These are phyloP conservation scores for Eriocheir sinensis DNA, from an alignment of 1,140 invertebrate species.

Conservation along the genomic window DNA sequence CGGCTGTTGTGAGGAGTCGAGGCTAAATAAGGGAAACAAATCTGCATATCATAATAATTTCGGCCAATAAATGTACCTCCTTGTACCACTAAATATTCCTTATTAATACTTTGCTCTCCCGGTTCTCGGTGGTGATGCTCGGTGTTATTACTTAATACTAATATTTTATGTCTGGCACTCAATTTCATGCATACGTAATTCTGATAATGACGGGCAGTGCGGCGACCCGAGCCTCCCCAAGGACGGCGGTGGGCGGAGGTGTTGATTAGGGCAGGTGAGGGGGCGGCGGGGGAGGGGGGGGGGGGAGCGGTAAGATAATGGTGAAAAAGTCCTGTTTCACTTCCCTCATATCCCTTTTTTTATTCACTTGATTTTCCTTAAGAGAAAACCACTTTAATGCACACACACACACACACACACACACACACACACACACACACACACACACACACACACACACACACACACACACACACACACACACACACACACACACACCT, in stretches of 20 bases:
- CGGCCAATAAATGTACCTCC: slow-evolving; percentile 51
- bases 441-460: slow-evolving; percentile 42
- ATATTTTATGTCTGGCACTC: slow-evolving; percentile 58
- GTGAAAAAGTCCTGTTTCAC: not conserved
- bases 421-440: slow-evolving; percentile 48
- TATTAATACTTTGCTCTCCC: slow-evolving; percentile 45
- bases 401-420: slow-evolving; percentile 63
- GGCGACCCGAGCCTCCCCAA: not conserved
- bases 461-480: slow-evolving; percentile 36
- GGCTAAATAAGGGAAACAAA: slow-evolving; percentile 12
- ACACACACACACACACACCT: slow-evolving; percentile 10
- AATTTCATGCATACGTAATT: slow-evolving; percentile 67
- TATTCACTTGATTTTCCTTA: not conserved
- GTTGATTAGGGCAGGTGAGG: slow-evolving; percentile 41
- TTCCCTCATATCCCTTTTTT: not conserved
- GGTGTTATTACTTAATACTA: slow-evolving; percentile 57
- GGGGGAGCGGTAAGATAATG: not conserved
- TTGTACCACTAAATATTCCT: slow-evolving; percentile 47
- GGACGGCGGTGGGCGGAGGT: slow-evolving; percentile 6
- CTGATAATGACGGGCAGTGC: slow-evolving; percentile 38
- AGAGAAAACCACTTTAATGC: not conserved
- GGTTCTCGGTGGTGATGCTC: slow-evolving; percentile 48
- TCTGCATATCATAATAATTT: slow-evolving; percentile 63
- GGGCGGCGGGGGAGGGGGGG: not conserved
- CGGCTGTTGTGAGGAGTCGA: slow-evolving; percentile 42